Conservation (phyloP, 2,888 invertebrate genomes). For the Morinoia aosen region DNA sequence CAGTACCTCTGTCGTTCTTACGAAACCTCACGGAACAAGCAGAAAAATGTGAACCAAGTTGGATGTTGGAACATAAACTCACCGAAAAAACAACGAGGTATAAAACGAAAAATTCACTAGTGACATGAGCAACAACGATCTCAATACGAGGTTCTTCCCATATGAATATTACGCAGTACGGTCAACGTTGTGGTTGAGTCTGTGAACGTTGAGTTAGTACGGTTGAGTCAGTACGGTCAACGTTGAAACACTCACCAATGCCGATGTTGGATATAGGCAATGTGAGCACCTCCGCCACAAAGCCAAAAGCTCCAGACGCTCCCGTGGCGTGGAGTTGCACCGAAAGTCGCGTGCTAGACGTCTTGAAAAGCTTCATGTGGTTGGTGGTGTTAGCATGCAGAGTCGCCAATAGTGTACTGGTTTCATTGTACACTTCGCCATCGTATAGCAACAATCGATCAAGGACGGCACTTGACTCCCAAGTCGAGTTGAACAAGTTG, state of each 20-base stretch:
- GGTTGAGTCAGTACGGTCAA: not conserved
- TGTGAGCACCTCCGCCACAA: constrained; percentile 96
- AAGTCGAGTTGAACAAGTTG: constrained; percentile 90
- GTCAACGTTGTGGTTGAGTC: not conserved
- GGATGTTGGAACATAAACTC: not conserved
- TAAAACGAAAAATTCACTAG: not conserved
- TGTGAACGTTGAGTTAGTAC: not conserved
- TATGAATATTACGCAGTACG: not conserved
- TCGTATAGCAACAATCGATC: constrained; percentile 91
- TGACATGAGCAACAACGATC: not conserved
- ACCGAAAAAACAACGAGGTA: not conserved
- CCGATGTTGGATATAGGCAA: constrained; percentile 92
- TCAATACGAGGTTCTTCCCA: not conserved
- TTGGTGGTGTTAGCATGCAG: constrained; percentile 78
- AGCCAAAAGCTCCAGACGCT: constrained; percentile 93
- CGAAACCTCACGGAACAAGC: too few species aligned
- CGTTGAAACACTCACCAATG: constrained; percentile 79
- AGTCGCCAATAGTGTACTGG: constrained; percentile 82
- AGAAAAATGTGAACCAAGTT: too few species aligned
- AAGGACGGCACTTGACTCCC: constrained; percentile 78
- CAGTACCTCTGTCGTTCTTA: too few species aligned
- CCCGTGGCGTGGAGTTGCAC: constrained; percentile 94
- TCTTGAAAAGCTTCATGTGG: constrained; percentile 82
- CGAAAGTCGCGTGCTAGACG: constrained; percentile 76
- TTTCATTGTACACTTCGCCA: constrained; percentile 91